These are phyloP conservation scores for Peromyscus californicus DNA, from an alignment of 2,113 vertebrate genomes.

Conservation along the genomic window DNA sequence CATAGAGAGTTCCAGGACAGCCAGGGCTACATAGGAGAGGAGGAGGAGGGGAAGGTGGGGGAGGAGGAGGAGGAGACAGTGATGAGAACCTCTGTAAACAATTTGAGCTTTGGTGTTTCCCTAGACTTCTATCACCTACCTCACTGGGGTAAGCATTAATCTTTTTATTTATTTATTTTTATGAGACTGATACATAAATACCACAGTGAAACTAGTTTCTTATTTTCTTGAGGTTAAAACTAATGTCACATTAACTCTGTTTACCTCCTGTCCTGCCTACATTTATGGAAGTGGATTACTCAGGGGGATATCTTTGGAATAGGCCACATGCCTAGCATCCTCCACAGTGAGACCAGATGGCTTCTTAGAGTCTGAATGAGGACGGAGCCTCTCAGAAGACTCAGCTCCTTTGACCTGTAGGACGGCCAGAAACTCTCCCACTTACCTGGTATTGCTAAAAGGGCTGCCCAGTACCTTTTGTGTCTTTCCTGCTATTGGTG, in stretches of 20 bases:
- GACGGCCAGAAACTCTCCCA: not conserved
- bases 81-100: not conserved
- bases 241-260: not conserved
- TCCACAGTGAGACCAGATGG: conserved; percentile 1
- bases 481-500: not conserved
- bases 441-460: not conserved
- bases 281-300: conserved; percentile 17
- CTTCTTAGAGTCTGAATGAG: not conserved
- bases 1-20: not conserved
- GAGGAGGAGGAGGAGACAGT: not conserved
- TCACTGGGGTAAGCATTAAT: not conserved
- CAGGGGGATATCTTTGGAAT: conserved; percentile 41
- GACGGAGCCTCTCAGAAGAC: not conserved
- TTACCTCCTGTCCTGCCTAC: conserved; percentile 22
- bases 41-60: not conserved
- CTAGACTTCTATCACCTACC: not conserved
- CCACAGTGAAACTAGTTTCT: not conserved
- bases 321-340: not conserved
- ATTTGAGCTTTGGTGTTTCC: not conserved
- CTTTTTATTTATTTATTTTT: not conserved
- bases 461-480: not conserved
- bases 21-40: not conserved
- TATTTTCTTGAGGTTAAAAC: conserved; percentile 36
- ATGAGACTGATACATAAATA: not conserved
- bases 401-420: not conserved